Conservation (phyloP, 2,113 vertebrate genomes). For the Sebastes fasciatus region DNA sequence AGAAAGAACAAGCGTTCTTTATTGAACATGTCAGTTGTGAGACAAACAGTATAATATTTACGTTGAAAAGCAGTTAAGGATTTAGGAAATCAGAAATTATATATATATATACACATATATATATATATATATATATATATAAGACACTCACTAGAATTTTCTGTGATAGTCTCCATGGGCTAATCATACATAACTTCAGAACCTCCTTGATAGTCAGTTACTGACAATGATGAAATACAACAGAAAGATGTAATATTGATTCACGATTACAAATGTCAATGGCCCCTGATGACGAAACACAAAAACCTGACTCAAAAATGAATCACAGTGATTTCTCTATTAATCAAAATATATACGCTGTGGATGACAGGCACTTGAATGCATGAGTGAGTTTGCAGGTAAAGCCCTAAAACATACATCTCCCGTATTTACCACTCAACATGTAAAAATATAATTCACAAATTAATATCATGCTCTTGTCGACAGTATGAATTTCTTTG, state of each 20-base stretch:
- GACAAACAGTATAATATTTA: not conserved
- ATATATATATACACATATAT: not conserved
- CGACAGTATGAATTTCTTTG: constrained; percentile 8
- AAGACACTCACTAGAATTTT: not conserved
- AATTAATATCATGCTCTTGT: constrained; percentile 8
- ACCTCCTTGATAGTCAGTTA: constrained; percentile 2
- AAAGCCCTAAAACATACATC: constrained; percentile 24
- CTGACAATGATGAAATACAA: constrained; percentile 7
- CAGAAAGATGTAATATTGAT: constrained; percentile 11
- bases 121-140: not conserved
- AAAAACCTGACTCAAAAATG: not conserved
- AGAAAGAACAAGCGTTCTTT: constrained; percentile 23
- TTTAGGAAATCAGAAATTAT: not conserved
- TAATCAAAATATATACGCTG: constrained; percentile 21
- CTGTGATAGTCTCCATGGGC: constrained; percentile 18
- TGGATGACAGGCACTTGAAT: constrained; percentile 41
- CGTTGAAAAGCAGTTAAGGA: constrained; percentile 16
- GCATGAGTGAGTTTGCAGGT: constrained; percentile 17
- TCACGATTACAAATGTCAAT: constrained; percentile 22
- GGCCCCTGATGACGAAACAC: constrained; percentile 29
- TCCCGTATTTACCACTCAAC: constrained; percentile 27
- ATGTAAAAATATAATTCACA: constrained; percentile 27
- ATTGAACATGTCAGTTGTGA: constrained; percentile 52
- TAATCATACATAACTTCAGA: constrained; percentile 1
- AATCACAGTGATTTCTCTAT: constrained; percentile 20